Conservation (phyloP, 2,113 vertebrate species). For the Callospermophilus lateralis region DNA sequence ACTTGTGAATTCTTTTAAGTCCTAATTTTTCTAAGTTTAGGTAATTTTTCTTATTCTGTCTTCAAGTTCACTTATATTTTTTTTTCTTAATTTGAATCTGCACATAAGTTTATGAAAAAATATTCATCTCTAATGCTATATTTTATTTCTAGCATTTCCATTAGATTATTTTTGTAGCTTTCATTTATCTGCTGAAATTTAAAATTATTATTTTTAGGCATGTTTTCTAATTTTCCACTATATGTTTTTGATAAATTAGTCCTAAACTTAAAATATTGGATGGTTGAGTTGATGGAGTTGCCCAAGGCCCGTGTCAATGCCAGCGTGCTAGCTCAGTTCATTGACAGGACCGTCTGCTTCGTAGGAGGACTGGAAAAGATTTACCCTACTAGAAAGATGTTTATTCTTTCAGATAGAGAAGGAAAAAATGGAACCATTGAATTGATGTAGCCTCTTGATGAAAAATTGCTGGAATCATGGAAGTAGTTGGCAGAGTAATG, state of each 20-base stretch:
- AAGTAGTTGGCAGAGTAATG: slow-evolving; percentile 95
- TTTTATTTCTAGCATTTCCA: background rate
- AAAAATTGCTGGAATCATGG: slow-evolving; percentile 94
- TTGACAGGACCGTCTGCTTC: too few relatives aligned
- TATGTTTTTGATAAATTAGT: background rate
- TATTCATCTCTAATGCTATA: background rate
- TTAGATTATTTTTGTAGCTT: background rate
- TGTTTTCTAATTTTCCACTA: background rate
- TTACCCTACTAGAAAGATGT: slow-evolving; percentile 91
- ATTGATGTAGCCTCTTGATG: slow-evolving; percentile 89
- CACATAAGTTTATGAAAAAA: background rate
- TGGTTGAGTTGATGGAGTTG: too few relatives aligned
- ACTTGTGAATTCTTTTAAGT: background rate
- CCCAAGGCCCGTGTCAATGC: too few relatives aligned
- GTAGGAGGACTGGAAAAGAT: slow-evolving; percentile 86
- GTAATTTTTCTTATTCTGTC: background rate
- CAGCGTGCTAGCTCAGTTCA: too few relatives aligned
- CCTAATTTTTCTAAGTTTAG: background rate
- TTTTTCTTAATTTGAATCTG: background rate
- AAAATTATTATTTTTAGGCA: background rate
- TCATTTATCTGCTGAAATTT: background rate
- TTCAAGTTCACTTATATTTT: background rate
- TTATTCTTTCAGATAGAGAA: slow-evolving; percentile 94
- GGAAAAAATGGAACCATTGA: slow-evolving; percentile 92
- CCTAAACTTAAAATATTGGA: background rate